Evolutionary conservation across 1,140 invertebrate species (phyloP).

Genomic region (Plectrocnemia conspersa): DNA sequence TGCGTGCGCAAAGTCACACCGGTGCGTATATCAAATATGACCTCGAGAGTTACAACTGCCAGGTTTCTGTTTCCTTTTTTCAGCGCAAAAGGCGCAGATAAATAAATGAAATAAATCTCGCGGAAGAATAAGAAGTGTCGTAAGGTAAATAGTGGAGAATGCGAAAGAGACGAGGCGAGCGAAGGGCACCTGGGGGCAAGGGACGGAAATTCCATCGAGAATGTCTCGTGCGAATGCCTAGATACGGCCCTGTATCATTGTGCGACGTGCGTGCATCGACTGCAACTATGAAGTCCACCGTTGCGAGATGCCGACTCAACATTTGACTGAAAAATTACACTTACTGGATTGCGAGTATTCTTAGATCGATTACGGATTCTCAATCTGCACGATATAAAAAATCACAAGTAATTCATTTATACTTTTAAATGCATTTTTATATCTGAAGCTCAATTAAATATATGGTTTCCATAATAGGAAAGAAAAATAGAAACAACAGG

Average conservation of each 20-base stretch:
- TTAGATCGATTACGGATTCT: constrained; percentile 5
- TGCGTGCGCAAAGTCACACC: too few relatives aligned
- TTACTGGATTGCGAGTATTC: background rate
- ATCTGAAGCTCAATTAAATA: too few relatives aligned
- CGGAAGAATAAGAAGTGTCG: constrained; percentile 24
- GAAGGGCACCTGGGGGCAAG: background rate
- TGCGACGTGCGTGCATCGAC: constrained; percentile 20
- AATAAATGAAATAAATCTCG: constrained; percentile 32
- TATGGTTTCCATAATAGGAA: too few relatives aligned
- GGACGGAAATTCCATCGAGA: constrained; percentile 5
- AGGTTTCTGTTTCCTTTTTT: constrained; percentile 17
- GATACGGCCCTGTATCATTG: constrained; percentile 16
- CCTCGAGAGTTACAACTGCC: constrained; percentile 1
- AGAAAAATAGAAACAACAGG: constrained; percentile 12
- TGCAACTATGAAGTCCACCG: constrained; percentile 17
- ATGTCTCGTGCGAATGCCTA: constrained; percentile 18
- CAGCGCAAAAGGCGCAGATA: constrained; percentile 21
- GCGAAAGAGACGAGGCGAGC: background rate
- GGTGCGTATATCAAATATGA: too few relatives aligned
- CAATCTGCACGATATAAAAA: too few relatives aligned
- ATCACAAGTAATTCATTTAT: too few relatives aligned
- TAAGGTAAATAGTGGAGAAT: background rate
- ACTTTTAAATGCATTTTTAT: too few relatives aligned
- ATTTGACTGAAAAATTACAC: too few relatives aligned
- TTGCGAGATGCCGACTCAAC: too few relatives aligned